These are phyloP conservation scores for Diadema setosum DNA, from an alignment of 35 echinoderm and acorn worm genomes.

Conservation along the genomic window DNA sequence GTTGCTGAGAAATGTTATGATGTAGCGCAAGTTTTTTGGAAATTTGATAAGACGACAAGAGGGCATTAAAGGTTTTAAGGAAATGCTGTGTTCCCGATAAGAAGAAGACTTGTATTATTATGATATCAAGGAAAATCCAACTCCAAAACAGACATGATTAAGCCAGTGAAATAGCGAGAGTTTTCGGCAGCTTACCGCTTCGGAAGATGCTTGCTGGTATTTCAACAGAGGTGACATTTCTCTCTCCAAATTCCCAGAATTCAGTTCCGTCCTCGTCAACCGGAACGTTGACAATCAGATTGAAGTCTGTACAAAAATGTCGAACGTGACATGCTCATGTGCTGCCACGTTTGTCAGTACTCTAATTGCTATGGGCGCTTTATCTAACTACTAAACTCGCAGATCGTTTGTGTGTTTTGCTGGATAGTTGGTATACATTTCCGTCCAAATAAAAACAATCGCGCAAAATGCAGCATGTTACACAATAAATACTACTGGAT, in stretches of 20 bases:
- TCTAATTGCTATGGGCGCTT: too few relatives aligned
- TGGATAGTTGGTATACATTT: neutral
- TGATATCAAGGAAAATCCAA: neutral
- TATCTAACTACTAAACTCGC: too few relatives aligned
- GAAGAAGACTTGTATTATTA: neutral
- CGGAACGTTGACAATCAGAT: neutral
- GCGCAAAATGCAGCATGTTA: neutral
- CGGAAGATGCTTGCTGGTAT: neutral
- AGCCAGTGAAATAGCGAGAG: neutral
- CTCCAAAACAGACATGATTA: neutral
- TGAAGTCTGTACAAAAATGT: neutral
- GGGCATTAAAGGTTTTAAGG: too few relatives aligned
- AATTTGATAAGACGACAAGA: too few relatives aligned
- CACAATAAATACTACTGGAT: too few relatives aligned
- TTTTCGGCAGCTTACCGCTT: neutral
- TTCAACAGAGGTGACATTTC: neutral
- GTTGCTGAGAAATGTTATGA: too few relatives aligned
- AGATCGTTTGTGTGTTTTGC: neutral
- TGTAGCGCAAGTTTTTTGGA: too few relatives aligned
- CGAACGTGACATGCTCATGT: neutral
- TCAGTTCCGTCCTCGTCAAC: neutral
- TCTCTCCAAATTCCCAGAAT: neutral
- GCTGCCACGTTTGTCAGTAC: neutral
- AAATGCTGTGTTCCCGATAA: neutral
- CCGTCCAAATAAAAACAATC: neutral